phyloP scores from a whole-genome alignment of 2,113 vertebrate species.

The Hippotragus niger region DNA sequence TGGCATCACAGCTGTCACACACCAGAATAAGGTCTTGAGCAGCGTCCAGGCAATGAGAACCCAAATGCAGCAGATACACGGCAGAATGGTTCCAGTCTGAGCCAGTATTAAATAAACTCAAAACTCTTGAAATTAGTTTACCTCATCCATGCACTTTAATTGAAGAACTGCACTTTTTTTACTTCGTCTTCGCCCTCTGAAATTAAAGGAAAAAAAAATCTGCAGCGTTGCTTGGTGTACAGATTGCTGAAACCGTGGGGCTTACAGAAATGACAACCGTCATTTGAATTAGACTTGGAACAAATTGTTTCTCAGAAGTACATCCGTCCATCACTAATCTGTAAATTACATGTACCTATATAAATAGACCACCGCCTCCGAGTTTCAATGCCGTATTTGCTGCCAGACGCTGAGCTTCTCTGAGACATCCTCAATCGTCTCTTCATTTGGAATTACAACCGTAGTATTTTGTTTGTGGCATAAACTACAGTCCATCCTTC shows the following conservation, averaged over 20 bases:
- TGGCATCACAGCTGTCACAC: constrained; percentile 88
- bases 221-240: constrained; percentile 83
- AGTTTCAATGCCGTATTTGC: constrained; percentile 77
- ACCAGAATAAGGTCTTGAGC: constrained; percentile 97
- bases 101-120: constrained; percentile 84
- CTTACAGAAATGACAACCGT: constrained; percentile 74
- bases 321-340: constrained; percentile 76
- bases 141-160: constrained; percentile 99
- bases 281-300: constrained; percentile 78
- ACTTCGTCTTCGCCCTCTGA: constrained; percentile 88
- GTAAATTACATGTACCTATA: constrained; percentile 83
- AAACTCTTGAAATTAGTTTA: constrained; percentile 95
- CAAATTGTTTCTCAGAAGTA: constrained; percentile 80
- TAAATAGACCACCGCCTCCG: constrained; percentile 77
- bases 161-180: constrained; percentile 97
- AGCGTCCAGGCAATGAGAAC: constrained; percentile 94
- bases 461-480: constrained; percentile 78
- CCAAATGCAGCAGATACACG: constrained; percentile 97
- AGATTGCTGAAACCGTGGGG: constrained; percentile 74
- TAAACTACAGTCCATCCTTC: constrained; percentile 67
- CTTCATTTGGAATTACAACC: constrained; percentile 79
- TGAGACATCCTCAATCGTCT: constrained; percentile 64
- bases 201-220: constrained; percentile 72
- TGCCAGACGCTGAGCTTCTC: constrained; percentile 79
- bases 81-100: constrained; percentile 98